These are phyloP conservation scores for Clarias pachynema DNA, from an alignment of 2,797 vertebrate species.

Conservation along the genomic window DNA sequence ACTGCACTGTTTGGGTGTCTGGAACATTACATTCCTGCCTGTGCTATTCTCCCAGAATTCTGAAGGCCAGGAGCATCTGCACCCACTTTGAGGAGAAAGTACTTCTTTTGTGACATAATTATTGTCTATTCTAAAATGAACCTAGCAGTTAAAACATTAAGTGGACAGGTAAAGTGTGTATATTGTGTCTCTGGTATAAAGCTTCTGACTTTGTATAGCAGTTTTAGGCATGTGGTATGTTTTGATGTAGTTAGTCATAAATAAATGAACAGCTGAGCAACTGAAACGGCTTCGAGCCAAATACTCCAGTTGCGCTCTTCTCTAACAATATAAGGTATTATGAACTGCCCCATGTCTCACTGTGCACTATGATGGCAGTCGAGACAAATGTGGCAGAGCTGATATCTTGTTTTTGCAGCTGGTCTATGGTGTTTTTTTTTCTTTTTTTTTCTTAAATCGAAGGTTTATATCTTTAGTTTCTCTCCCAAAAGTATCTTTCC, in stretches of 20 bases:
- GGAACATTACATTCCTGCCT: constrained; percentile 69
- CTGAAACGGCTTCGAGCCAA: neutral
- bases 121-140: neutral
- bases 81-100: constrained; percentile 24
- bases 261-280: constrained; percentile 38
- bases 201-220: neutral
- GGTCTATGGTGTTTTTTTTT: neutral
- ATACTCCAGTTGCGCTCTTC: constrained; percentile 9
- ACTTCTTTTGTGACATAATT: neutral
- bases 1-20: constrained; percentile 86
- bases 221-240: constrained; percentile 4
- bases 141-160: neutral
- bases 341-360: constrained; percentile 5
- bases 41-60: constrained; percentile 49
- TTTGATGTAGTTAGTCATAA: constrained; percentile 12
- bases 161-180: neutral
- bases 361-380: constrained; percentile 13
- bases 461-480: constrained; percentile 21
- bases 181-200: neutral
- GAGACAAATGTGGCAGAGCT: constrained; percentile 1
- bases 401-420: constrained; percentile 37
- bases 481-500: constrained; percentile 21
- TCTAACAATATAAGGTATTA: constrained; percentile 19
- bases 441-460: constrained; percentile 7
- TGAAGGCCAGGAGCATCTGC: constrained; percentile 50